Percentiles rank a stretch among this genome's conserved stretches.
Conservation (phyloP, 2,113 vertebrate genomes). For the Chaetura pelagica region DNA sequence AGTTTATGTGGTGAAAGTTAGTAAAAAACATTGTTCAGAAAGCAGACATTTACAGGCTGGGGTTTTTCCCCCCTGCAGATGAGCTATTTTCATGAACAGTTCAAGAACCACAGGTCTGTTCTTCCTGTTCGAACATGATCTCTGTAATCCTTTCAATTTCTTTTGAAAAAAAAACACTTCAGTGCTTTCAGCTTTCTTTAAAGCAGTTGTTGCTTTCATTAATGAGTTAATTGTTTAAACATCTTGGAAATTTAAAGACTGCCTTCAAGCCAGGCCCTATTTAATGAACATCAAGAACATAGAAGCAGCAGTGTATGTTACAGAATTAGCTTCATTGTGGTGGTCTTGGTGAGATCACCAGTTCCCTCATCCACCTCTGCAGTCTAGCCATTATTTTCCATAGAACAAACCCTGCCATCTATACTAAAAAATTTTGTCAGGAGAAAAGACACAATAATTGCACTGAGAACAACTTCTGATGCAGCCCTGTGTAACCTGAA, state of each 20-base stretch:
- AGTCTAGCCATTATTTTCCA: background rate
- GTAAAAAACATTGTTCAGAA: background rate
- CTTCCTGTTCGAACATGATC: background rate
- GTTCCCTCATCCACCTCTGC: background rate
- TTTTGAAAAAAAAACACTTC: background rate
- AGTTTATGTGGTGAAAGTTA: background rate
- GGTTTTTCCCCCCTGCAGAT: background rate
- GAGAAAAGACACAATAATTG: background rate
- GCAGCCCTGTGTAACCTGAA: background rate
- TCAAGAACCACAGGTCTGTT: background rate
- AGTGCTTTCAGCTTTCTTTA: background rate
- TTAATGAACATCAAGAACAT: background rate
- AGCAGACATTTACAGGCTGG: background rate
- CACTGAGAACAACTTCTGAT: background rate
- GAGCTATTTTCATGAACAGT: background rate
- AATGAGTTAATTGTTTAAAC: conserved; percentile 18
- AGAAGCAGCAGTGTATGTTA: background rate
- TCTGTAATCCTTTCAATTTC: background rate
- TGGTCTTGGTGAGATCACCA: background rate
- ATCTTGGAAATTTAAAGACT: background rate
- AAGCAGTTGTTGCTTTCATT: background rate
- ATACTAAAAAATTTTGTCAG: background rate
- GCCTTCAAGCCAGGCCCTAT: background rate
- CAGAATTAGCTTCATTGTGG: background rate
- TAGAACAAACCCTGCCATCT: background rate